These are phyloP conservation scores for Gallirallus australis DNA, from an alignment of 2,797 vertebrate genomes.

Conservation along the genomic window DNA sequence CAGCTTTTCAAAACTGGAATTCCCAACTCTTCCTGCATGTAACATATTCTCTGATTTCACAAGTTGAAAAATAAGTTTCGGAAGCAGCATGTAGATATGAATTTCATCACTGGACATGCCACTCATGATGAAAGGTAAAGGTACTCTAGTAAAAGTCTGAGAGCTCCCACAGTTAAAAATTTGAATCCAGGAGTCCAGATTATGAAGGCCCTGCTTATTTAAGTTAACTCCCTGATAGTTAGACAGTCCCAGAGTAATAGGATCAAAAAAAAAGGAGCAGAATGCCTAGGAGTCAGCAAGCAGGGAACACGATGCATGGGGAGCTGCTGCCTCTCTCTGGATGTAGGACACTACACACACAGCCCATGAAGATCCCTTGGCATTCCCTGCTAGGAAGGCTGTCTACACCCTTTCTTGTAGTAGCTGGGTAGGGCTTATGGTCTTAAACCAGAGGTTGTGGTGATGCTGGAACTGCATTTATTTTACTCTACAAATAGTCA, in stretches of 20 bases:
- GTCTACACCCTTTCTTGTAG: neutral
- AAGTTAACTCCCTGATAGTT: neutral
- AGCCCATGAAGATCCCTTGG: neutral
- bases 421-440: neutral
- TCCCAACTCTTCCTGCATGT: neutral
- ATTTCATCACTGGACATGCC: neutral
- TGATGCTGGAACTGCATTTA: neutral
- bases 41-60: neutral
- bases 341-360: neutral
- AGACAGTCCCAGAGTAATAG: neutral
- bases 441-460: neutral
- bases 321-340: slow-evolving; percentile 51
- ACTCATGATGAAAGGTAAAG: neutral
- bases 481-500: neutral
- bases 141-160: neutral
- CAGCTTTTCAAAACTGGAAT: neutral
- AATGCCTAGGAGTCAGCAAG: neutral
- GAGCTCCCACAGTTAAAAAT: neutral
- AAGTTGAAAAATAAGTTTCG: neutral
- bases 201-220: neutral
- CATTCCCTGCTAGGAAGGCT: neutral
- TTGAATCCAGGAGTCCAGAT: neutral
- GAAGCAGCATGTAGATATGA: neutral
- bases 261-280: neutral
- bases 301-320: neutral